Conservation (phyloP, 2,797 vertebrate genomes). For the Rhynchotus rufescens region DNA sequence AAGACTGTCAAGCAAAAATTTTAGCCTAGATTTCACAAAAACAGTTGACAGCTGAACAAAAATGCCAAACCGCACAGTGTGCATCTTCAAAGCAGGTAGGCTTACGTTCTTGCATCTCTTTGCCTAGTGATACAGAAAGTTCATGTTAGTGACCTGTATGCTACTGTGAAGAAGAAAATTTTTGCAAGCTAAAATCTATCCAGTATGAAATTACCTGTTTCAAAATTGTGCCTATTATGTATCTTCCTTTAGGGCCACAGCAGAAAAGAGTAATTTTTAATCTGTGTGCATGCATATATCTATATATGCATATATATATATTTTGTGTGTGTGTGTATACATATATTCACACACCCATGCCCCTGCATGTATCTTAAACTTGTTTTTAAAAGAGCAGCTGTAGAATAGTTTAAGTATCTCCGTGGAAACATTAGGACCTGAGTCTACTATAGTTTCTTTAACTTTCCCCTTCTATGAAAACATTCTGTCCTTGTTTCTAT, state of each 20-base stretch:
- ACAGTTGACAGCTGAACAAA: not conserved
- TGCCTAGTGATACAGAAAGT: not conserved
- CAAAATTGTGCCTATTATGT: not conserved
- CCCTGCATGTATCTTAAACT: not conserved
- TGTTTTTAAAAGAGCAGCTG: not conserved
- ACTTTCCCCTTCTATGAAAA: not conserved
- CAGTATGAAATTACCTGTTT: not conserved
- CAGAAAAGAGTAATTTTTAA: not conserved
- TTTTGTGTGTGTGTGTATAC: not conserved
- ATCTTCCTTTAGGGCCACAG: not conserved
- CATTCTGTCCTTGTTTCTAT: not conserved
- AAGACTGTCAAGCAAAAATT: slow-evolving; percentile 25
- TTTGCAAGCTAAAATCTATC: not conserved
- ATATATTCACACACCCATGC: no score
- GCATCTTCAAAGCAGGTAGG: not conserved
- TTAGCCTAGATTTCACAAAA: slow-evolving; percentile 16
- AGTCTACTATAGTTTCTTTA: not conserved
- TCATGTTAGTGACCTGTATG: not conserved
- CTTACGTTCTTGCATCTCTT: not conserved
- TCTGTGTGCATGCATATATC: not conserved
- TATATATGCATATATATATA: not conserved
- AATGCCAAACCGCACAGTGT: not conserved
- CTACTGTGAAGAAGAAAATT: not conserved
- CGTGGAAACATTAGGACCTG: rapidly evolving
- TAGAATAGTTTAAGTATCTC: not conserved